A percentile compares a stretch with the other conserved stretches of the same genome.
phyloP scores from a whole-genome alignment of 2,113 vertebrate species.

The Oceanodroma tethys region DNA sequence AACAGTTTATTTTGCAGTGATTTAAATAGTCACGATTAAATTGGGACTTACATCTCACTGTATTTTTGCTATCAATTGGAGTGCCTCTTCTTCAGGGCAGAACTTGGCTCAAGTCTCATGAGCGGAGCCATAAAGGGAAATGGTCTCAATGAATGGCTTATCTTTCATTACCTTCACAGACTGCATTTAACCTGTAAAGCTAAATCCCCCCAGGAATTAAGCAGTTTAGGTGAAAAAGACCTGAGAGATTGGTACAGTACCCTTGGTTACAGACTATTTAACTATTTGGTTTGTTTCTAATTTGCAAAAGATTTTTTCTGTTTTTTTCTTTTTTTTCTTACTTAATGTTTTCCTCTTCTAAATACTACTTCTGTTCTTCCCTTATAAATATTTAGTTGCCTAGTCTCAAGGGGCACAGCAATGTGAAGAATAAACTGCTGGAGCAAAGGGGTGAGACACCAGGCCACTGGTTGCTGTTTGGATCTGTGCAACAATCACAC shows the following conservation, averaged over 20 bases:
- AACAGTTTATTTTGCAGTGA: constrained; percentile 55
- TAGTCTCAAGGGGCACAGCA: background rate
- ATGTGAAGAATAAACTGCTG: background rate
- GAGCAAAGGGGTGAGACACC: background rate
- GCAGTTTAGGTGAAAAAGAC: background rate
- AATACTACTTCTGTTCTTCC: background rate
- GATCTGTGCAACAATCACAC: background rate
- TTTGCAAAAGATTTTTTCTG: background rate
- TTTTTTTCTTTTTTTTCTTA: fast-evolving
- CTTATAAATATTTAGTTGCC: background rate
- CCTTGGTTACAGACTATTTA: background rate
- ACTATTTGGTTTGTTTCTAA: too few relatives aligned
- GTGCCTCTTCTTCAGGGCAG: background rate
- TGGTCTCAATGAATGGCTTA: background rate
- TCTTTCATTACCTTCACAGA: background rate
- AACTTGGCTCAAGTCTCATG: background rate
- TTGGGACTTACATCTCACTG: background rate
- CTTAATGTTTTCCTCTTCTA: background rate
- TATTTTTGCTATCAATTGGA: background rate
- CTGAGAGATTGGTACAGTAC: background rate
- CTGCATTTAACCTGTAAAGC: background rate
- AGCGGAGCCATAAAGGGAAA: background rate
- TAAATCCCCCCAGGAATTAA: background rate
- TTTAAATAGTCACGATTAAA: constrained; percentile 64
- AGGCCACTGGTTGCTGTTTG: background rate